These are phyloP conservation scores for Lordiphosa stackelbergi DNA, from an alignment of 1,140 invertebrate genomes.

Conservation along the genomic window DNA sequence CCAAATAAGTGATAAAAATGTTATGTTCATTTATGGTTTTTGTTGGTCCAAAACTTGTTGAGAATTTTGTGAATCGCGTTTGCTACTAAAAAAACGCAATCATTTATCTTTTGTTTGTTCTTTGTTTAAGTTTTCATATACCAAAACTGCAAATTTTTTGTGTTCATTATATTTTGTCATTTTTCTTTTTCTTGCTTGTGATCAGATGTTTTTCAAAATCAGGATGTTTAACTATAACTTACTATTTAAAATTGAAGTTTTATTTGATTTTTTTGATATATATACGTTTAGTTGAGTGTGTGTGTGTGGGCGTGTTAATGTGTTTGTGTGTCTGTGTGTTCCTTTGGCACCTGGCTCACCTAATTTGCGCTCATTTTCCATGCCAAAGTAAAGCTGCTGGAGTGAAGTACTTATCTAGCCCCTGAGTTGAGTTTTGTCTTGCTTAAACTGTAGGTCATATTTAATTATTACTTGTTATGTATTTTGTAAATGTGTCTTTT, in stretches of 20 bases:
- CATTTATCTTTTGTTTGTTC: slow-evolving; percentile 42
- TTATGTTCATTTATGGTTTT: slow-evolving; percentile 28
- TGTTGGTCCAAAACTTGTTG: slow-evolving; percentile 41
- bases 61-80: slow-evolving; percentile 72
- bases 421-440: slow-evolving; percentile 28
- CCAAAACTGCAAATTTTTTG: slow-evolving; percentile 69
- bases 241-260: slow-evolving; percentile 51
- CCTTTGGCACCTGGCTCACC: slow-evolving; percentile 35
- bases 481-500: slow-evolving; percentile 51
- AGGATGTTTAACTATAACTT: slow-evolving; percentile 73
- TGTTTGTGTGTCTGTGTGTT: slow-evolving; percentile 24
- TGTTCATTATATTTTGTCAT: slow-evolving; percentile 22
- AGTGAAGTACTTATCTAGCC: slow-evolving; percentile 32
- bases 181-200: slow-evolving; percentile 53
- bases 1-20: slow-evolving; percentile 77
- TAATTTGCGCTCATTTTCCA: slow-evolving; percentile 49
- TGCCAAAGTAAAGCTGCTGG: slow-evolving; percentile 38
- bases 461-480: slow-evolving; percentile 36
- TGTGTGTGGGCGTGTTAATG: slow-evolving; percentile 30
- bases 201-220: slow-evolving; percentile 73
- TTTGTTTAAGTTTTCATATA: slow-evolving; percentile 38
- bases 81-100: slow-evolving; percentile 75
- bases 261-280: slow-evolving; percentile 21
- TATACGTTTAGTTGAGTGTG: slow-evolving; percentile 44
- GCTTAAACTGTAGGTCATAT: slow-evolving; percentile 73